Evolutionary conservation across 2,113 vertebrate species (phyloP), one percentile per base, ranked within the genome.

Genomic region (Campylomormyrus numenius): DNA sequence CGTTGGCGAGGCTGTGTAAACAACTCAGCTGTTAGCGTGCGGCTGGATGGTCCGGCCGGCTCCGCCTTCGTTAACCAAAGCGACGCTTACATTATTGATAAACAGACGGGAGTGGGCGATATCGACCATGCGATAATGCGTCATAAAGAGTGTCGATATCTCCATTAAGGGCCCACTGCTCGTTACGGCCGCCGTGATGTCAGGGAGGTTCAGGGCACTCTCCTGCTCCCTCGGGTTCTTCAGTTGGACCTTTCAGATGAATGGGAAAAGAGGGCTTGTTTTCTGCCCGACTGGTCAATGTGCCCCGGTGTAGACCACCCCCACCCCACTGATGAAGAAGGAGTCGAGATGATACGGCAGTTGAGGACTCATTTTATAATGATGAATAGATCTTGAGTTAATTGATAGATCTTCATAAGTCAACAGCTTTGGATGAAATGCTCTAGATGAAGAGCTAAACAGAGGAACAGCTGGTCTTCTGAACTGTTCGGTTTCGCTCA

Each of bases 91-190:
- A 88, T 88, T 88, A 88, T 46, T 88, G 56, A 88, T 88, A 45
- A 66, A 66, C 87, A 66, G 56, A 66, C 21, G 3, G 58, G 21
- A 88, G 87, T 88, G 87, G 6, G 19, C 7, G 9, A 66, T 66
- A 88, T 66, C 53, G 56, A 88, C 39, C 39, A 39, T 11, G 52
- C 56, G 39, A 42, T 88, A 42, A 88, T 88, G 53, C 35, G 13
- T 88, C 87, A 58, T 62, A 66, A 58, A 88, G 87, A 46, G 53
- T 19, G 39, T 66, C 31, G 87, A 66, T 66, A 24, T 88, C 87
- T n/a, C 53, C 56, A 66, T 45, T 62, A 27, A 66, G 17, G 52
- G 19, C 87, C 53, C 21, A 3, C 42, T 11, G 31, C 87, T 88
- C 4, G 24, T 45, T 88, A 88, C 15, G 21, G 21, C 10, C 6